Conservation (phyloP, 2,797 vertebrate species). For the Malacoraja senta region DNA sequence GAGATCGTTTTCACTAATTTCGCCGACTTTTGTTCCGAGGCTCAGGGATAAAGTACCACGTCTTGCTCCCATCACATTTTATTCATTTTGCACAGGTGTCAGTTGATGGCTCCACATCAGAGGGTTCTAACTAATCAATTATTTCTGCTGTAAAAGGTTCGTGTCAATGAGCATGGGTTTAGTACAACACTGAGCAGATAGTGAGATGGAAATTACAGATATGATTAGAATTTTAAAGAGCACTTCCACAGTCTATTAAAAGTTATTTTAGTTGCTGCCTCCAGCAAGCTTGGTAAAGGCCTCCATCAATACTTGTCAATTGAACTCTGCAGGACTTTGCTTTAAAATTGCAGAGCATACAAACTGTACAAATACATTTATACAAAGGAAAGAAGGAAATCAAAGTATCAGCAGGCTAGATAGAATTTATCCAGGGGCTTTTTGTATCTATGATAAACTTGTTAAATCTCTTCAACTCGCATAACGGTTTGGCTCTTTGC, state of each 20-base stretch:
- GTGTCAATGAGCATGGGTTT: constrained; percentile 41
- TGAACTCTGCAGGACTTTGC: constrained; percentile 45
- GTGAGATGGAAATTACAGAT: constrained; percentile 41
- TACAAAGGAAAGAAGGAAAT: constrained; percentile 42
- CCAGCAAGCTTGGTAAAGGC: constrained; percentile 38
- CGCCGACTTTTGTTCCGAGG: constrained; percentile 43
- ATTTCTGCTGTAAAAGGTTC: constrained; percentile 44
- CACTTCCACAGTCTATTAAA: constrained; percentile 47
- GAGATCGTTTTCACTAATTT: constrained; percentile 53
- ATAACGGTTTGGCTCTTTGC: not conserved
- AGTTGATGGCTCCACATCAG: constrained; percentile 44
- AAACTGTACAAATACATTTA: constrained; percentile 41
- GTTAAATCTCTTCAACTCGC: not conserved
- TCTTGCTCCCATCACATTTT: constrained; percentile 42
- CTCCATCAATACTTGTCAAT: constrained; percentile 47
- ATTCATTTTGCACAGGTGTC: constrained; percentile 42
- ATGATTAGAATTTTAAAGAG: constrained; percentile 51
- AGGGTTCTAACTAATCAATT: constrained; percentile 46
- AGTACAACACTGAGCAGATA: constrained; percentile 38
- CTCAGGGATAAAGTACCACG: constrained; percentile 23
- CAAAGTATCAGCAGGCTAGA: constrained; percentile 40
- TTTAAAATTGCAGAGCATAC: constrained; percentile 6
- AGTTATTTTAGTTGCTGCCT: constrained; percentile 46
- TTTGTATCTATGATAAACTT: not conserved
- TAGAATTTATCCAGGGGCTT: not conserved